Conservation (phyloP, 2,113 vertebrate genomes). For the Vulpes lagopus region DNA sequence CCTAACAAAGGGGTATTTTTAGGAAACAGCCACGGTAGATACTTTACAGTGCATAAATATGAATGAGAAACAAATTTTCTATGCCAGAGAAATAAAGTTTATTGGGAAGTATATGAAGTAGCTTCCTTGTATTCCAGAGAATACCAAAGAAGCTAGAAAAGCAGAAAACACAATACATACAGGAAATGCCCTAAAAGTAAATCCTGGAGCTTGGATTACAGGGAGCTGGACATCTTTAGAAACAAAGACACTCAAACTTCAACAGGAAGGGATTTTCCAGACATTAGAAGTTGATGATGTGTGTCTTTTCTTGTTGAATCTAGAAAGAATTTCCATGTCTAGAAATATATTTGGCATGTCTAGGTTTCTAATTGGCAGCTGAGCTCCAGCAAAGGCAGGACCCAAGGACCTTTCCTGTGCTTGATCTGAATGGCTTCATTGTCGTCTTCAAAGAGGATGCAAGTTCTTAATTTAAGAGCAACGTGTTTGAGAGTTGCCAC, state of each 20-base stretch:
- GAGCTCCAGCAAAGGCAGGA: conserved; percentile 44
- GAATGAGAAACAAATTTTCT: conserved; percentile 62
- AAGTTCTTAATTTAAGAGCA: conserved; percentile 47
- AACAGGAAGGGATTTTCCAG: not conserved
- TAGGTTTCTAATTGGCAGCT: not conserved
- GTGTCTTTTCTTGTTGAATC: not conserved
- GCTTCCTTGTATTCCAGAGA: conserved; percentile 72
- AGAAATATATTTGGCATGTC: not conserved
- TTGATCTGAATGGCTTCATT: conserved; percentile 63
- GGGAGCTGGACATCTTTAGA: not conserved
- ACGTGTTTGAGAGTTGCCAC: not conserved
- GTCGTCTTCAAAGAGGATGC: conserved; percentile 58
- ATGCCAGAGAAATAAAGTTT: conserved; percentile 82
- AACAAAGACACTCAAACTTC: not conserved
- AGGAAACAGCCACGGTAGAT: conserved; percentile 13
- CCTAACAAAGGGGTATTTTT: conserved; percentile 20
- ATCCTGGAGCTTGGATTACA: not conserved
- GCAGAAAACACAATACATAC: not conserved
- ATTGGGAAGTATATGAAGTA: conserved; percentile 75
- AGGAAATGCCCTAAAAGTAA: conserved; percentile 49
- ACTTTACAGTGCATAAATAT: conserved; percentile 23
- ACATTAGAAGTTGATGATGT: not conserved
- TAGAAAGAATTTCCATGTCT: not conserved
- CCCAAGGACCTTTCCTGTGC: conserved; percentile 17
- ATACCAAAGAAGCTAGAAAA: conserved; percentile 64